phyloP scores from a whole-genome alignment of 2,797 vertebrate species.

The Cyprinella venusta region DNA sequence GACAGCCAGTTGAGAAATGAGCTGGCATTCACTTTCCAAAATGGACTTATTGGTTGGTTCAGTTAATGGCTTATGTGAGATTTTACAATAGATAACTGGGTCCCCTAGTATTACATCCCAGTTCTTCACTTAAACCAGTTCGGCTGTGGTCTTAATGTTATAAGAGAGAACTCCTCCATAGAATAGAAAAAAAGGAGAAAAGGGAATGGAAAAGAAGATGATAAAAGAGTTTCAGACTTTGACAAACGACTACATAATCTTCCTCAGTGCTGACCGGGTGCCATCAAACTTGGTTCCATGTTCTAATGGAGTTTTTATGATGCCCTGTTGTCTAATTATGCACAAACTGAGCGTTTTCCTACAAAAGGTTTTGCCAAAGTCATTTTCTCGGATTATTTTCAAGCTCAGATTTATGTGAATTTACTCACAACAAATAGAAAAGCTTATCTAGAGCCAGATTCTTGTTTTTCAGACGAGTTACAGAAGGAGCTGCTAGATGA shows the following conservation, averaged over 20 bases:
- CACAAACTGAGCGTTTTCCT: neutral
- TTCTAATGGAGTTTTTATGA: constrained; percentile 41
- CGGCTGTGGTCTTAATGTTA: neutral
- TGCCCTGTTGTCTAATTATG: constrained; percentile 1
- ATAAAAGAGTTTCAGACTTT: constrained; percentile 31
- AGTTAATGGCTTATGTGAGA: constrained; percentile 36
- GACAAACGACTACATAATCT: neutral
- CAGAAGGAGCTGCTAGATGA: neutral
- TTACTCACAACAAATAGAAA: neutral
- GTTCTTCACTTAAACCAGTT: constrained; percentile 41
- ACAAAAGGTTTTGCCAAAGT: constrained; percentile 16
- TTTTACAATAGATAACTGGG: constrained; percentile 36
- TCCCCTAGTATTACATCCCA: constrained; percentile 18
- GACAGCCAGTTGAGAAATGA: constrained; percentile 35
- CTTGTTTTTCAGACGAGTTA: constrained; percentile 5
- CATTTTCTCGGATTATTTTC: neutral
- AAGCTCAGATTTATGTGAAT: constrained; percentile 3
- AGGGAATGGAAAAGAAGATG: neutral
- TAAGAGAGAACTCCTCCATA: neutral
- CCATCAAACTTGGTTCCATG: constrained; percentile 29
- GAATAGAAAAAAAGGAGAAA: neutral
- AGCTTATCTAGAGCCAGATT: neutral
- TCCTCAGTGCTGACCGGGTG: neutral
- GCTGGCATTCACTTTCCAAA: constrained; percentile 39
- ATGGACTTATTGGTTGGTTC: constrained; percentile 35